These are phyloP conservation scores for Gymnocephalus cernua DNA, from an alignment of 2,113 vertebrate species.

Conservation along the genomic window DNA sequence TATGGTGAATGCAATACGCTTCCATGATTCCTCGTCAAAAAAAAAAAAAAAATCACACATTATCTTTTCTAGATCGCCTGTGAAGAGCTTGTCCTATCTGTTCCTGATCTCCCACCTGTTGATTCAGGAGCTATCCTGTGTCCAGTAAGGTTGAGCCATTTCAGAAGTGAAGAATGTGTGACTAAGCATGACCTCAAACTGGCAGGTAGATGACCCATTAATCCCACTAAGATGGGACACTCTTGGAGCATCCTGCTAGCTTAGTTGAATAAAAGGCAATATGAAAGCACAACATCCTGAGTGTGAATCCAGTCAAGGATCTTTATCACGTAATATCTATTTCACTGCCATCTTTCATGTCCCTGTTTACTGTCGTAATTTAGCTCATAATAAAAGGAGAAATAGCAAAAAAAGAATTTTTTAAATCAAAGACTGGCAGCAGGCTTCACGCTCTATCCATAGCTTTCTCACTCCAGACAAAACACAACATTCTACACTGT, in stretches of 20 bases:
- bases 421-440: background rate
- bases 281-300: background rate
- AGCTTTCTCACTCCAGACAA: background rate
- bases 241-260: background rate
- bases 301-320: background rate
- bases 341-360: background rate
- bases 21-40: background rate
- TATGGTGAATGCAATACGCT: too few species aligned
- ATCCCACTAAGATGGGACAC: slow-evolving; percentile 1
- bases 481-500: background rate
- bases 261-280: background rate
- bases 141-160: background rate
- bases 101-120: background rate
- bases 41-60: too few species aligned
- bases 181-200: slow-evolving; percentile 12
- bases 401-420: background rate
- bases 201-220: background rate
- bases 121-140: background rate
- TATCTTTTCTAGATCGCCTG: background rate
- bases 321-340: background rate
- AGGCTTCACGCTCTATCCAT: background rate
- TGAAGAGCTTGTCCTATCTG: background rate
- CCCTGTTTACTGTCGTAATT: background rate
- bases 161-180: background rate
- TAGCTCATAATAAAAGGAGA: background rate